Evolutionary conservation across 2,797 vertebrate species (phyloP).

Genomic region (Glossophaga mutica): DNA sequence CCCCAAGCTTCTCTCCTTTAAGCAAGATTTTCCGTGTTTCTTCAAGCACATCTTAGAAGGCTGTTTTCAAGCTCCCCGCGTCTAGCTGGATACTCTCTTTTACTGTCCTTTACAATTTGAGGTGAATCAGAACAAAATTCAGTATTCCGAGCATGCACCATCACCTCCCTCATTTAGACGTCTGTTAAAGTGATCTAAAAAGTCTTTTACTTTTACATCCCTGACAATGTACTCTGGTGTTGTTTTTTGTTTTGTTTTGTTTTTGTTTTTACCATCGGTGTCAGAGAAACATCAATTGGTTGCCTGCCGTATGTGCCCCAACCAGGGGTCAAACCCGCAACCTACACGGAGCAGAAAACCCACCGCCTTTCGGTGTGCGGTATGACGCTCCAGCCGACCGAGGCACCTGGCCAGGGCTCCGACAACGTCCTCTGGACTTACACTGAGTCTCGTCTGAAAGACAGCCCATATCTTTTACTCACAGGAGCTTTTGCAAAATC

Average conservation of each 20-base stretch:
- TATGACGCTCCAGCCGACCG: background rate
- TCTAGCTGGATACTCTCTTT: background rate
- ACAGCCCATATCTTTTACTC: background rate
- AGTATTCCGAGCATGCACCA: background rate
- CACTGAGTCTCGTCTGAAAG: background rate
- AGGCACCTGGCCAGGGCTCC: background rate
- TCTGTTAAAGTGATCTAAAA: background rate
- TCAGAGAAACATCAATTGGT: background rate
- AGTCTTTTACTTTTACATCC: background rate
- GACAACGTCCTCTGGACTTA: background rate
- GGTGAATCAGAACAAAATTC: background rate
- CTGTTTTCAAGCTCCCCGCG: background rate
- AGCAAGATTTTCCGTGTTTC: background rate
- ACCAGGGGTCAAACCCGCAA: too few species aligned
- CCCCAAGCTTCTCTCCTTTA: background rate
- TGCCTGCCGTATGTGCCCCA: background rate
- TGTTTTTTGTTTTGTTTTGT: too few species aligned
- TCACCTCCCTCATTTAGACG: background rate
- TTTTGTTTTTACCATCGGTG: background rate
- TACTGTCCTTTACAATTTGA: background rate
- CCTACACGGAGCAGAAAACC: too few species aligned
- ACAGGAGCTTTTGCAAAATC: background rate
- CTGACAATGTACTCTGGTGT: background rate
- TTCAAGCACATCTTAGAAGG: background rate
- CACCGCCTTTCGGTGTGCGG: background rate